A percentile compares a stretch with the other conserved stretches of the same genome.
Conservation (phyloP, 2,888 invertebrate species). For the Alentia gelatinosa region DNA sequence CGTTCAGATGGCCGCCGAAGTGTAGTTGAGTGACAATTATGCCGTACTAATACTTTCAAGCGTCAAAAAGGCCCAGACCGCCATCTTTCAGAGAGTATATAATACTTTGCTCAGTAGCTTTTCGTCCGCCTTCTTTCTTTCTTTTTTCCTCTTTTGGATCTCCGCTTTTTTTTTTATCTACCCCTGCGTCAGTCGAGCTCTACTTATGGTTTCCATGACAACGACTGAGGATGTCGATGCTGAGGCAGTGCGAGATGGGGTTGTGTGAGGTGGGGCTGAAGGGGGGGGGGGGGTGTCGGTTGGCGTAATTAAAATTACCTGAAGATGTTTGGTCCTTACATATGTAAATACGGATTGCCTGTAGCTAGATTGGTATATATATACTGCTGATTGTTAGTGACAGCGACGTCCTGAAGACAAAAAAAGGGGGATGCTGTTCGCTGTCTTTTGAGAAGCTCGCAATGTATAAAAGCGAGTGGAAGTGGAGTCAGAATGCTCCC, state of each 20-base stretch:
- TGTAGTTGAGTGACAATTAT: neutral
- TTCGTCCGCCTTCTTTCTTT: neutral
- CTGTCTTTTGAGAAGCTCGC: no score
- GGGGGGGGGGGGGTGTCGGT: neutral
- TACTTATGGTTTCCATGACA: constrained; percentile 21
- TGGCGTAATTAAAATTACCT: neutral
- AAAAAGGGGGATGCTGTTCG: no score
- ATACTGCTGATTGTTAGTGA: neutral
- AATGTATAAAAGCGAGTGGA: no score
- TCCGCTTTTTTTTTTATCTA: neutral
- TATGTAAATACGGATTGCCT: constrained; percentile 14
- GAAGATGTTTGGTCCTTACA: neutral
- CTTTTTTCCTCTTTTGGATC: neutral
- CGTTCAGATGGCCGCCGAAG: neutral
- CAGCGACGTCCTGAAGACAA: neutral
- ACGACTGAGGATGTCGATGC: neutral
- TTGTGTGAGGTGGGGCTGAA: neutral
- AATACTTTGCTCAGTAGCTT: neutral
- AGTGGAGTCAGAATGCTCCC: no score
- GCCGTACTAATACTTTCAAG: neutral
- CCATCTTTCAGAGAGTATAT: neutral
- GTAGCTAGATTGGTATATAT: neutral
- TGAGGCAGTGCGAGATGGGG: neutral
- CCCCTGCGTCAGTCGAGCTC: neutral
- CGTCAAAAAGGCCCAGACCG: neutral